Percentiles rank a stretch among this genome's conserved stretches.
phyloP scores from a whole-genome alignment of 2,888 invertebrate species.

The Campaea margaritaria region DNA sequence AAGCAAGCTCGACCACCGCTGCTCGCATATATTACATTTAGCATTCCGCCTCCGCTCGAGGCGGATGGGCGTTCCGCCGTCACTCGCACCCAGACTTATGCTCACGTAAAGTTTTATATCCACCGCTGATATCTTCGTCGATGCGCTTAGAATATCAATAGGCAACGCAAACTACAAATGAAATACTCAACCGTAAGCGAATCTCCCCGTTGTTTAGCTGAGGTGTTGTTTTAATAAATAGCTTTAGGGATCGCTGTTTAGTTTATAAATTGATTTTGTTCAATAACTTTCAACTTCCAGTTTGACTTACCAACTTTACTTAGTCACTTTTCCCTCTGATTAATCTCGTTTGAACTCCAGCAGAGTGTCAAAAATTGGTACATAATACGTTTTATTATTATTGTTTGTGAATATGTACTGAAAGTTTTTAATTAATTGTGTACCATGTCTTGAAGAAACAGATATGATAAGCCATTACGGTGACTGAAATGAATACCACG shows the following conservation, averaged over 20 bases:
- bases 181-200: conserved; percentile 62
- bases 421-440: conserved; percentile 29
- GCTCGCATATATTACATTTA: conserved; percentile 30
- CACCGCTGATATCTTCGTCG: conserved; percentile 67
- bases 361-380: conserved; percentile 12
- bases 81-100: conserved; percentile 45
- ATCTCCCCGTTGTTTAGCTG: conserved; percentile 56
- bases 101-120: conserved; percentile 69
- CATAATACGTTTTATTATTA: no score
- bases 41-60: conserved; percentile 27
- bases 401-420: neutral
- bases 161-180: conserved; percentile 66
- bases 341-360: conserved; percentile 34
- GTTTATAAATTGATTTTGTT: conserved; percentile 47
- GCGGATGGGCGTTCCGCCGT: conserved; percentile 43
- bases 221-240: conserved; percentile 57
- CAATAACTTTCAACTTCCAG: conserved; percentile 36
- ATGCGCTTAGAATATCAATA: conserved; percentile 73
- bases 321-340: conserved; percentile 30
- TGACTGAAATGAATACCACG: conserved; percentile 45
- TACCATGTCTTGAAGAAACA: conserved; percentile 2
- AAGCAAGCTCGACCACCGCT: conserved; percentile 28
- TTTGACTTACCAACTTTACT: conserved; percentile 36
- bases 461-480: conserved; percentile 25
- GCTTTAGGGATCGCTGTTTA: conserved; percentile 42